Percentiles rank a stretch among this genome's conserved stretches.
Evolutionary conservation across 2,113 vertebrate species (phyloP).

Genomic region (Bolborhynchus lineola): DNA sequence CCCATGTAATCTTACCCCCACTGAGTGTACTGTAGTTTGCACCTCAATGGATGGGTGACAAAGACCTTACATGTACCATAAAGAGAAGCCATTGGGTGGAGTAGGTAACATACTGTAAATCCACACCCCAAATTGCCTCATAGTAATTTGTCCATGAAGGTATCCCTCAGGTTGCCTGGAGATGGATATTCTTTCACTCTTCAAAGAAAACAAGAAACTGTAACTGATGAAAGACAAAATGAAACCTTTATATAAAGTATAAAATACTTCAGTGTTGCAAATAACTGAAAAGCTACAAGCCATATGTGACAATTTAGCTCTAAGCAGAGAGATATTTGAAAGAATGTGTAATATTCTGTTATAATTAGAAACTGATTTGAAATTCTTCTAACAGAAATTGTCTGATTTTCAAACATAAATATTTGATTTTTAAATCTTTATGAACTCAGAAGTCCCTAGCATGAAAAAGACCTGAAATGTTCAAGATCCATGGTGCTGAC

Average conservation of each 20-base stretch:
- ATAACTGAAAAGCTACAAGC: neutral
- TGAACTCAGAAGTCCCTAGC: neutral
- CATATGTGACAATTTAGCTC: neutral
- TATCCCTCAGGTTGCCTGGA: neutral
- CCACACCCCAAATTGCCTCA: conserved; percentile 32
- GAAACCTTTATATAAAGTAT: neutral
- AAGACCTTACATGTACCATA: neutral
- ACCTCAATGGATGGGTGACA: neutral
- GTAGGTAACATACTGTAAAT: neutral
- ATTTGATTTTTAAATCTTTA: neutral
- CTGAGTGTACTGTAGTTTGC: neutral
- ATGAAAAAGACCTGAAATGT: neutral
- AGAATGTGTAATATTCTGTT: neutral
- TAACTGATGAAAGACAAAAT: neutral
- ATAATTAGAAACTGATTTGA: neutral
- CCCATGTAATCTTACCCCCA: neutral
- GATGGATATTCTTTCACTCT: neutral
- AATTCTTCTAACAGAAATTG: neutral
- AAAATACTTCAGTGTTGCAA: neutral
- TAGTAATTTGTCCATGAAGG: neutral
- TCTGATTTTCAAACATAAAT: neutral
- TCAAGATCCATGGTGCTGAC: neutral
- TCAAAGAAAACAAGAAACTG: conserved; percentile 10
- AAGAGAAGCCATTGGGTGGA: conserved; percentile 23
- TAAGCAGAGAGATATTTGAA: neutral